These are phyloP conservation scores for Podabrus alpinus DNA, from an alignment of 2,888 invertebrate genomes.

Conservation along the genomic window DNA sequence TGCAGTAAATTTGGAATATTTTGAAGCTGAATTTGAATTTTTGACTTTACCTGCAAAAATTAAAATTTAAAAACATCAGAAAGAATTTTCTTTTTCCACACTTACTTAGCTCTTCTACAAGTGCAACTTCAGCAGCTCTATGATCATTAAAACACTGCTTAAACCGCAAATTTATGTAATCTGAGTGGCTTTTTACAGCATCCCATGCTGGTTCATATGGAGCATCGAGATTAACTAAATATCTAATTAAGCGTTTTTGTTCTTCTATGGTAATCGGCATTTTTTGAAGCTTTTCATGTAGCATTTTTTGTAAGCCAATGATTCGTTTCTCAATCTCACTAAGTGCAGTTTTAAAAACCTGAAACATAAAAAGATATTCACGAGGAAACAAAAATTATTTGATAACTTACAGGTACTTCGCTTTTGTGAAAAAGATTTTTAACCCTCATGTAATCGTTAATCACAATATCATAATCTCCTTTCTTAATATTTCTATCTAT, in stretches of 20 bases:
- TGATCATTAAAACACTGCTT: constrained; percentile 68
- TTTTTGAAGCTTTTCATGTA: constrained; percentile 82
- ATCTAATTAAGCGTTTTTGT: constrained; percentile 91
- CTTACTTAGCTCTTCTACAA: constrained; percentile 38
- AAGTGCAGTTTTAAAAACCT: constrained; percentile 86
- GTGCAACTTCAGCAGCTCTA: constrained; percentile 56
- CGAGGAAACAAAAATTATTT: neutral
- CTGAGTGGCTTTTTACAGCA: constrained; percentile 83
- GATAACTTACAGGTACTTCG: constrained; percentile 71
- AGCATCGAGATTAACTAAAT: constrained; percentile 75
- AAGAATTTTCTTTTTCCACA: neutral
- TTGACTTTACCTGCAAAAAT: constrained; percentile 43
- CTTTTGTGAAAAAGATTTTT: constrained; percentile 94
- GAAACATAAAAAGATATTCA: constrained; percentile 31
- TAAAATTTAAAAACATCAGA: neutral
- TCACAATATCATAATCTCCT: constrained; percentile 95
- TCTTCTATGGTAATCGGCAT: constrained; percentile 93
- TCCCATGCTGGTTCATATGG: constrained; percentile 95
- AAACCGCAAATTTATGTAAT: constrained; percentile 73
- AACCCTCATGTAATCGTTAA: constrained; percentile 96
- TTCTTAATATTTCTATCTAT: constrained; percentile 92
- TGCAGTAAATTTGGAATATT: constrained; percentile 49
- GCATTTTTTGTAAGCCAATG: constrained; percentile 74
- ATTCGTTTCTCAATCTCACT: constrained; percentile 91
- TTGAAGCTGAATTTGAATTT: constrained; percentile 40